Evolutionary conservation across 2,797 vertebrate genomes (phyloP), one percentile per base, ranked within the genome.

Genomic region (Poeciliopsis turneri): DNA sequence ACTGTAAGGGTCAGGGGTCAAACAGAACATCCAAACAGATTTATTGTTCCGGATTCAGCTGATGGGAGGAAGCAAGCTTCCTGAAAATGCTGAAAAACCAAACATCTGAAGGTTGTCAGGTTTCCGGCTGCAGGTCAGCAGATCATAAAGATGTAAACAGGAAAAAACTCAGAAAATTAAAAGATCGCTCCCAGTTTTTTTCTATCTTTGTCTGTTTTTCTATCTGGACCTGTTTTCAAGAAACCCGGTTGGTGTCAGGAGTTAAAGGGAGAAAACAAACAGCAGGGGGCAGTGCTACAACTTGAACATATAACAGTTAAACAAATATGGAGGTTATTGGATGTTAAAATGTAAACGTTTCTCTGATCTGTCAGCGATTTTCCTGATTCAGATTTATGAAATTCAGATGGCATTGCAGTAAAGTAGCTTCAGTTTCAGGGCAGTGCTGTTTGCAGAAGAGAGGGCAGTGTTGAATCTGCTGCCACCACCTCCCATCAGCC

Each of bases 391-490:
- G 16, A 47, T 33, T 74, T 0, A 23, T 2, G 49, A 75, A 6
- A 78, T 64, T 78, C 74, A 79, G 84, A 78, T 6, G 28, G 43
- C 4, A 51, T 83, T n/a, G n/a, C n/a, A 86, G 46, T 64, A 0
- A 72, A 64, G 73, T 72, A 74, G 80, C 41, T 23, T n/a, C 75
- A 66, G 59, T 39, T 84, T 64, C 61, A 70, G 86, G 90, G 89
- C 91, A 91, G 90, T 90, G 86, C 23, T 83, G 78, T 76, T 78
- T 2, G 64, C 64, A 23, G 23, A 41, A 41, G 20, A 8, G 39
- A 81, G 82, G 88, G 90, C 87, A 93, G 92, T 92, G 92, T 79
- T 87, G 23, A n/a, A 85, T 0, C 7, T 7, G 76, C 68, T 46
- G 74, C 78, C 51, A 7, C 9, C 64, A 2, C 76, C 70, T 75